Percentiles rank a stretch among this genome's conserved stretches.
Evolutionary conservation across 1,140 invertebrate species (phyloP).

Genomic region (Piezodorus guildinii): DNA sequence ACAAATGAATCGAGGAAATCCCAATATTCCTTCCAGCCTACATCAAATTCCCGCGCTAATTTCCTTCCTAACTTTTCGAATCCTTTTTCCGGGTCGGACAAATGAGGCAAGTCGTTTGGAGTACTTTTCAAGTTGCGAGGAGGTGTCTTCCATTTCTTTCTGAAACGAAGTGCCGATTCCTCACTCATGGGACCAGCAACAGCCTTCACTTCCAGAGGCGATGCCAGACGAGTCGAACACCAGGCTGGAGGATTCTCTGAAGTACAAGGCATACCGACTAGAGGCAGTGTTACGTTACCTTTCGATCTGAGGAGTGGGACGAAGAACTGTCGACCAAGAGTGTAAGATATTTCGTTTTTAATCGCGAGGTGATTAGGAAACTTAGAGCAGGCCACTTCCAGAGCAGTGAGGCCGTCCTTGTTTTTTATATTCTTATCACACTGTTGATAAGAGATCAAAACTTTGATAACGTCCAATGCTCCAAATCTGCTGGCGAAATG

Average conservation of each 20-base stretch:
- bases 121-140: slow-evolving; percentile 35
- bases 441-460: slow-evolving; percentile 65
- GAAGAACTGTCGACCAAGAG: not conserved
- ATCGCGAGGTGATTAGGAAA: not conserved
- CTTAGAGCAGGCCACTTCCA: slow-evolving; percentile 43
- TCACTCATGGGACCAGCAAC: slow-evolving; percentile 76
- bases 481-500: slow-evolving; percentile 87
- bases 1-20: slow-evolving; percentile 68
- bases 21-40: slow-evolving; percentile 85
- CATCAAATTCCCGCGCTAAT: slow-evolving; percentile 58
- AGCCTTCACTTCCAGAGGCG: slow-evolving; percentile 59
- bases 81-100: slow-evolving; percentile 63
- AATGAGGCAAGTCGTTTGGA: slow-evolving; percentile 13
- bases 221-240: slow-evolving; percentile 38
- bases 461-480: slow-evolving; percentile 55
- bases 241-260: not conserved
- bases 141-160: slow-evolving; percentile 69
- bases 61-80: slow-evolving; percentile 68
- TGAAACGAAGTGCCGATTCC: slow-evolving; percentile 55
- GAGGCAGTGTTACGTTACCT: not conserved
- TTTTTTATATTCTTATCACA: slow-evolving; percentile 60
- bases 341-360: not conserved
- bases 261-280: not conserved
- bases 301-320: not conserved
- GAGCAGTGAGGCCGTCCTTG: slow-evolving; percentile 57